Evolutionary conservation across 2,888 invertebrate species (phyloP).

Genomic region (Maniola hyperantus): DNA sequence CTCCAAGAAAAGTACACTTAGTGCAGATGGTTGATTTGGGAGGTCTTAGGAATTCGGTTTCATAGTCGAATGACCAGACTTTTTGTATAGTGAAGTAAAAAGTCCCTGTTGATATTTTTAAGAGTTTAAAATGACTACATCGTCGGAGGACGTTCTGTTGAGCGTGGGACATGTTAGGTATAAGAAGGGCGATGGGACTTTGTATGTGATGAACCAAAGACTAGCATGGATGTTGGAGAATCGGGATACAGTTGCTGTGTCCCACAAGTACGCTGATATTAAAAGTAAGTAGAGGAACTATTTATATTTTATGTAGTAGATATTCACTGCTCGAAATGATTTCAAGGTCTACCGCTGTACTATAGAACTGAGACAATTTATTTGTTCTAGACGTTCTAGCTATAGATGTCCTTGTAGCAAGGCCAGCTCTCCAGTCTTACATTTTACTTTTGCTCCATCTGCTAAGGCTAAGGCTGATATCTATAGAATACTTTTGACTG

Average conservation of each 20-base stretch:
- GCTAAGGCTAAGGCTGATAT: no score
- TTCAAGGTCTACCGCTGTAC: neutral
- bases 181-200: slow-evolving; percentile 97
- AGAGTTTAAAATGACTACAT: slow-evolving; percentile 86
- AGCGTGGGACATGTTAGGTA: slow-evolving; percentile 96
- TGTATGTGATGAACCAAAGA: slow-evolving; percentile 97
- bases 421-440: no score
- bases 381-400: no score
- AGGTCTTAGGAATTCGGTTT: slow-evolving; percentile 20
- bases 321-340: neutral
- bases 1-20: slow-evolving; percentile 18
- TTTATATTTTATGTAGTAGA: neutral
- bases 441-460: no score
- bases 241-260: slow-evolving; percentile 94
- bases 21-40: slow-evolving; percentile 18
- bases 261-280: slow-evolving; percentile 97
- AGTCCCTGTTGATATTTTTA: slow-evolving; percentile 33
- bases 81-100: slow-evolving; percentile 15
- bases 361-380: no score
- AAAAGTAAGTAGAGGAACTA: slow-evolving; percentile 86
- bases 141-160: slow-evolving; percentile 96
- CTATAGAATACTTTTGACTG: no score
- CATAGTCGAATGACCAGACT: slow-evolving; percentile 11
- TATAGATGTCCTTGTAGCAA: no score
- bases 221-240: slow-evolving; percentile 98